These are phyloP conservation scores for Steinernema carpocapsae DNA, from an alignment of 2,888 invertebrate genomes.

Conservation along the genomic window DNA sequence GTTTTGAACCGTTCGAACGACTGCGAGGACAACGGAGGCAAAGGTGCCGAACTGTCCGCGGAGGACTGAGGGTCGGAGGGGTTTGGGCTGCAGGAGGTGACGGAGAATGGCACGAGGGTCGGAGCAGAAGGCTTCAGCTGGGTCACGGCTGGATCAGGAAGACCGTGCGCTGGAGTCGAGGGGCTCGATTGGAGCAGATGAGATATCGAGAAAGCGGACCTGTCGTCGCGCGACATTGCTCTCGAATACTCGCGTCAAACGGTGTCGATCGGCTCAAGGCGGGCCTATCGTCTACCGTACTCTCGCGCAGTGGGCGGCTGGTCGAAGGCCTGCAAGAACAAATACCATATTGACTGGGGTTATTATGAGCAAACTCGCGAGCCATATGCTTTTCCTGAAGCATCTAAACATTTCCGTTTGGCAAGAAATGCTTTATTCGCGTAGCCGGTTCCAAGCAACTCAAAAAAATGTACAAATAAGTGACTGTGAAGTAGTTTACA, in stretches of 20 bases:
- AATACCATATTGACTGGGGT: slow-evolving; percentile 30
- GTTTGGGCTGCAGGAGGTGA: background rate
- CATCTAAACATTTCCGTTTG: too few species aligned
- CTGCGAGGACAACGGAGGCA: background rate
- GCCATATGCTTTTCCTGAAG: slow-evolving; percentile 7
- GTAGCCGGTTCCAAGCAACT: too few species aligned
- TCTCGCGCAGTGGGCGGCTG: slow-evolving; percentile 21
- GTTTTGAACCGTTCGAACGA: background rate
- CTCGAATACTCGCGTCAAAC: slow-evolving; percentile 33
- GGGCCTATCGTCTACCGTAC: slow-evolving; percentile 30
- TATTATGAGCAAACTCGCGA: background rate
- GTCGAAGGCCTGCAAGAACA: slow-evolving; percentile 25
- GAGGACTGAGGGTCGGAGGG: background rate
- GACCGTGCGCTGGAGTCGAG: background rate
- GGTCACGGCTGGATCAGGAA: too few species aligned
- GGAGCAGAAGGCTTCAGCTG: background rate
- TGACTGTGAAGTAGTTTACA: too few species aligned
- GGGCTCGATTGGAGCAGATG: slow-evolving; percentile 22
- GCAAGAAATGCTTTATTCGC: too few species aligned
- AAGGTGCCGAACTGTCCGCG: background rate
- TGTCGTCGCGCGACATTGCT: slow-evolving; percentile 32
- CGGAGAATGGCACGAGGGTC: background rate
- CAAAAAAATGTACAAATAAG: too few species aligned
- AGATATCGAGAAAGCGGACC: slow-evolving; percentile 32
- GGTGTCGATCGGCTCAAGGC: slow-evolving; percentile 31